phyloP scores from a whole-genome alignment of 2,797 vertebrate genomes.

The Chloroceryle amazona region DNA sequence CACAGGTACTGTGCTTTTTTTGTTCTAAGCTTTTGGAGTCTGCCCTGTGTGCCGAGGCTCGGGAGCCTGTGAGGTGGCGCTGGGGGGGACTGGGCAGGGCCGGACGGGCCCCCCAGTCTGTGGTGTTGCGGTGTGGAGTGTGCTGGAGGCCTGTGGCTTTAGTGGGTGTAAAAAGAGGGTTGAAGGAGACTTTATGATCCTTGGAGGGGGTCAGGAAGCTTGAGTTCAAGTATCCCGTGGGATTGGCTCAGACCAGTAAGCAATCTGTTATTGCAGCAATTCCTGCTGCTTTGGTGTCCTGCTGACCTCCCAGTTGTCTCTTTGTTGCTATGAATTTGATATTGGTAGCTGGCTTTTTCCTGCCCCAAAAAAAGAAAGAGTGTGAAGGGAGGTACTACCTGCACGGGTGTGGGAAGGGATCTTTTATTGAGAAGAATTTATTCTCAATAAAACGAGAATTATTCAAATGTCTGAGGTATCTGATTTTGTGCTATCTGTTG shows the following conservation, averaged over 20 bases:
- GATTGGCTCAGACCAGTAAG: neutral
- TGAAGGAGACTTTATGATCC: neutral
- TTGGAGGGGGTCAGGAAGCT: neutral
- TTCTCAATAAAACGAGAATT: neutral
- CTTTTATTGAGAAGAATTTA: too few relatives aligned
- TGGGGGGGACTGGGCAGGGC: too few relatives aligned
- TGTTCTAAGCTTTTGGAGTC: too few relatives aligned
- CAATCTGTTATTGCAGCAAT: fast-evolving
- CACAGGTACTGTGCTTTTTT: too few relatives aligned
- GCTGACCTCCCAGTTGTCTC: neutral
- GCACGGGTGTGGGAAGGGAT: neutral
- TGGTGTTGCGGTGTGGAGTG: too few relatives aligned
- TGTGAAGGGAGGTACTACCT: neutral
- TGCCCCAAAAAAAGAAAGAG: neutral
- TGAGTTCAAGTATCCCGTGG: neutral
- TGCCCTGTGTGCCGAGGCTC: too few relatives aligned
- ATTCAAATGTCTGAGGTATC: neutral
- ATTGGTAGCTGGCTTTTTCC: neutral
- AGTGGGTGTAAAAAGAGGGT: neutral
- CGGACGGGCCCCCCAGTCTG: too few relatives aligned
- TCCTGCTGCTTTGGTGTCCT: too few relatives aligned
- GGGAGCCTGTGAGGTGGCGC: too few relatives aligned
- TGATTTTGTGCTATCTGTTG: too few relatives aligned
- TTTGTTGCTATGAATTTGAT: neutral
- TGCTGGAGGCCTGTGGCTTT: too few relatives aligned